A percentile compares a stretch with the other conserved stretches of the same genome.
phyloP scores from a whole-genome alignment of 1,140 invertebrate species.

The Zaprionus inermis region DNA sequence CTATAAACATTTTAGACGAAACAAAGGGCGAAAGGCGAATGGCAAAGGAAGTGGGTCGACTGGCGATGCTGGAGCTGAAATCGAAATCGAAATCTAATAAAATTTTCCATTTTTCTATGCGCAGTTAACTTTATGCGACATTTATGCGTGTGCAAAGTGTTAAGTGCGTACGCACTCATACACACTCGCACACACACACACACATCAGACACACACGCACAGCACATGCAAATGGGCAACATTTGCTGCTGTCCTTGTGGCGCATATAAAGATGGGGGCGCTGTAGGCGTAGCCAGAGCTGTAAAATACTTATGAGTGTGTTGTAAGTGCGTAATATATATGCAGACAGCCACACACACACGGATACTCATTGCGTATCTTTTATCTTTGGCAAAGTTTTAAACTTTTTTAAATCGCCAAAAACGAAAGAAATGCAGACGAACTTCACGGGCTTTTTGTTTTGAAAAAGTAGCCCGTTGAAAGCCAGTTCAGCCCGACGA shows the following conservation, averaged over 20 bases:
- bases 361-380: slow-evolving; percentile 44
- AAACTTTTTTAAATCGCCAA: slow-evolving; percentile 73
- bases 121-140: slow-evolving; percentile 81
- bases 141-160: slow-evolving; percentile 70
- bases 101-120: slow-evolving; percentile 80
- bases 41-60: neutral
- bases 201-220: slow-evolving; percentile 33
- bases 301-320: slow-evolving; percentile 62
- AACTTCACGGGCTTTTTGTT: slow-evolving; percentile 67
- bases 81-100: slow-evolving; percentile 76
- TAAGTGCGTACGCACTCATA: slow-evolving; percentile 50
- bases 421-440: slow-evolving; percentile 76
- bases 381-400: slow-evolving; percentile 80
- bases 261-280: slow-evolving; percentile 47
- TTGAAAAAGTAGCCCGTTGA: slow-evolving; percentile 51
- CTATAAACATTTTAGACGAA: slow-evolving; percentile 69
- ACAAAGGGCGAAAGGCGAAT: slow-evolving; percentile 15
- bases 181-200: slow-evolving; percentile 17
- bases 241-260: slow-evolving; percentile 51
- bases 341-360: slow-evolving; percentile 40
- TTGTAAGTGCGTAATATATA: slow-evolving; percentile 49
- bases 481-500: slow-evolving; percentile 71
- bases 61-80: slow-evolving; percentile 22
- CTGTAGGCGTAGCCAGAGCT: slow-evolving; percentile 61
- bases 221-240: slow-evolving; percentile 63